Evolutionary conservation across 2,888 invertebrate genomes (phyloP).

Genomic region (Orthosia incerta): DNA sequence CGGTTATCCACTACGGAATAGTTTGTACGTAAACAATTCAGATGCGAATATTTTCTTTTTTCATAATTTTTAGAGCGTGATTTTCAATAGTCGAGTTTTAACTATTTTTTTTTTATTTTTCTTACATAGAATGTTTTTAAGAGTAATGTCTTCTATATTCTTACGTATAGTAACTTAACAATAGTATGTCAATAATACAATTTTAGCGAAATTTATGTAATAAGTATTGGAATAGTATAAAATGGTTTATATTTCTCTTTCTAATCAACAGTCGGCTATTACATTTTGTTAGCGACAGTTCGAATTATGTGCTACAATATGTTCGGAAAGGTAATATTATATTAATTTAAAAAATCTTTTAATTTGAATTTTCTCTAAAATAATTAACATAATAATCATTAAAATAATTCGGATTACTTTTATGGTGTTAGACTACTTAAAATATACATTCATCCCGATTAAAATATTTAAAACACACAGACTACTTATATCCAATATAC

Average conservation of each 20-base stretch:
- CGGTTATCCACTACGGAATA: too few species aligned
- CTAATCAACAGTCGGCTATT: slow-evolving; percentile 85
- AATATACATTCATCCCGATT: too few species aligned
- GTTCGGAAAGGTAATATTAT: slow-evolving; percentile 78
- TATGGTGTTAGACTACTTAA: too few species aligned
- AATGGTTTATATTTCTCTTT: slow-evolving; percentile 80
- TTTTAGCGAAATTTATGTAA: slow-evolving; percentile 86
- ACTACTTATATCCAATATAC: not conserved
- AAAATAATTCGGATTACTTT: too few species aligned
- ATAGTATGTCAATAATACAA: slow-evolving; percentile 75
- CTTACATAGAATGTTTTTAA: accelerated
- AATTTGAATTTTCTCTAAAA: not conserved
- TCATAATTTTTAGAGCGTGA: too few species aligned
- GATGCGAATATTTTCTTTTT: too few species aligned
- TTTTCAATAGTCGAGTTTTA: too few species aligned
- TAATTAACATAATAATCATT: too few species aligned
- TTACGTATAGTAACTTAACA: slow-evolving; percentile 69
- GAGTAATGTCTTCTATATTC: slow-evolving; percentile 74
- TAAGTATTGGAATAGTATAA: slow-evolving; percentile 87
- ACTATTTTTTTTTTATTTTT: too few species aligned
- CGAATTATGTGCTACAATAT: slow-evolving; percentile 79
- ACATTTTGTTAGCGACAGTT: slow-evolving; percentile 83
- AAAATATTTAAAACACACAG: not conserved
- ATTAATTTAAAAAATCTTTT: slow-evolving; percentile 1
- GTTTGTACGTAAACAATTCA: too few species aligned